phyloP scores from a whole-genome alignment of 2,113 vertebrate species.

The Chionodraco myersi region DNA sequence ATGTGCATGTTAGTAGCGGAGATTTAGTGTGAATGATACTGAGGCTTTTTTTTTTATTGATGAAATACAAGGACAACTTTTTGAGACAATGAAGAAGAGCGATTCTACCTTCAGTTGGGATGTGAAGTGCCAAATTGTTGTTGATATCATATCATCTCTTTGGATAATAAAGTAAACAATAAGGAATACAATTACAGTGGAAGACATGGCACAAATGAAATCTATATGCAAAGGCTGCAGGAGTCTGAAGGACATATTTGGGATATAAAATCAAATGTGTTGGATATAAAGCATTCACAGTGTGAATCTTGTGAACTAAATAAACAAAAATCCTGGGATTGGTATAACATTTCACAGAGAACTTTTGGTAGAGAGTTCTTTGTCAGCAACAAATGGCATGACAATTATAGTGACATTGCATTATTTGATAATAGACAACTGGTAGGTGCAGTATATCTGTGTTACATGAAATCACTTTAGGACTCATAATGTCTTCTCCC shows the following conservation, averaged over 20 bases:
- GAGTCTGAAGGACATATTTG: not conserved
- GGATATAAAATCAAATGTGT: not conserved
- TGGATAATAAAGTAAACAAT: not conserved
- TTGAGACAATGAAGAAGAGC: constrained; percentile 26
- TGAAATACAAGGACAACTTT: constrained; percentile 35
- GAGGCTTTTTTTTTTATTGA: constrained; percentile 21
- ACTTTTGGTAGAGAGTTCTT: not conserved
- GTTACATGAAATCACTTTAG: constrained; percentile 49
- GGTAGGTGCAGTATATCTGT: constrained; percentile 18
- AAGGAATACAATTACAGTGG: not conserved
- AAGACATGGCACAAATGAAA: not conserved
- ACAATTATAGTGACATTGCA: constrained; percentile 19
- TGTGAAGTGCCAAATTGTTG: constrained; percentile 5
- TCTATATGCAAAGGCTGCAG: not conserved
- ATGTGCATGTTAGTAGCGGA: constrained; percentile 60
- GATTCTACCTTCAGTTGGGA: not conserved
- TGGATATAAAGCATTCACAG: not conserved
- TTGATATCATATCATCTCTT: constrained; percentile 2
- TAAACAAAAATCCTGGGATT: not conserved
- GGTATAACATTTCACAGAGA: not conserved
- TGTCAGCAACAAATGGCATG: not conserved
- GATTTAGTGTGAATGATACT: constrained; percentile 49
- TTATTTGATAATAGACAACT: constrained; percentile 29
- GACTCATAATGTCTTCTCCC: constrained; percentile 1
- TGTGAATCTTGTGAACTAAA: not conserved